Conservation (phyloP, 2,113 vertebrate species). For the Archilochus colubris region DNA sequence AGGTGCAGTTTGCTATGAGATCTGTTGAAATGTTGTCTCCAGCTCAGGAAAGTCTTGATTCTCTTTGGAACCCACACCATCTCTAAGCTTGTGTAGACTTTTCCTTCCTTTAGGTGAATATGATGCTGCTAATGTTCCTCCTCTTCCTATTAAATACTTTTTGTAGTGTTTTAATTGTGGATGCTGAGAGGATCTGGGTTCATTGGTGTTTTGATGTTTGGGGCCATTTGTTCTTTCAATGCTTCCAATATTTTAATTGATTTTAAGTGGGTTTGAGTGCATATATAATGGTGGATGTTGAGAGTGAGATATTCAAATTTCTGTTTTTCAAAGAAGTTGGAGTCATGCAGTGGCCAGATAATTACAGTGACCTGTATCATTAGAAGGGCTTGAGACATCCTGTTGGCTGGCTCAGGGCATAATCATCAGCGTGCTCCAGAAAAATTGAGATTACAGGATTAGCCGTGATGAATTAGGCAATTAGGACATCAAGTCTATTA, state of each 20-base stretch:
- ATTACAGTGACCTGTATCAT: background rate
- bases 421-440: background rate
- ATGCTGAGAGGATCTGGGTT: background rate
- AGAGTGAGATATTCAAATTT: background rate
- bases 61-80: background rate
- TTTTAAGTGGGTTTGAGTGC: background rate
- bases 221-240: background rate
- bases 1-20: background rate
- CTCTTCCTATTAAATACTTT: background rate
- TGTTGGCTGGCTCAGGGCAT: background rate
- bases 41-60: background rate
- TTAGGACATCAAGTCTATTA: background rate
- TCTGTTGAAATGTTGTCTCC: background rate
- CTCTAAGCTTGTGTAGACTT: background rate
- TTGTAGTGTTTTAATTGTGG: background rate
- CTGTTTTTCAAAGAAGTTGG: background rate
- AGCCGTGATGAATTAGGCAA: background rate
- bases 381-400: background rate
- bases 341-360: background rate
- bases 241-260: background rate
- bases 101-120: background rate
- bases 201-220: background rate
- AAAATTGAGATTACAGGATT: background rate
- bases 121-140: background rate
- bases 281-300: background rate